A percentile compares a stretch with the other conserved stretches of the same genome.
phyloP scores from a whole-genome alignment of 2,888 invertebrate genomes.

The Eilema depressum region DNA sequence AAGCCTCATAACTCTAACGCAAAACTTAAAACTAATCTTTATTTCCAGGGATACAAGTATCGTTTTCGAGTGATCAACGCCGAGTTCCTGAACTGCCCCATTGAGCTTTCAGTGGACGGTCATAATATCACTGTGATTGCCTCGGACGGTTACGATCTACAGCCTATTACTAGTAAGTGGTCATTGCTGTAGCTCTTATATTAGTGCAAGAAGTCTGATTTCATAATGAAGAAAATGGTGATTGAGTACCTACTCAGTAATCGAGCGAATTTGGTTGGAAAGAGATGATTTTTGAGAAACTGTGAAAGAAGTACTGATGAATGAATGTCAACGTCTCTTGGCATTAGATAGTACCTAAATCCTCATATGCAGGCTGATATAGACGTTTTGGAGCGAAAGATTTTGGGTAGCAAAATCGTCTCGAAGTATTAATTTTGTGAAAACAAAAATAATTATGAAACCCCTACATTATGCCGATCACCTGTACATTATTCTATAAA shows the following conservation, averaged over 20 bases:
- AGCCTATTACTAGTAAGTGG: conserved; percentile 90
- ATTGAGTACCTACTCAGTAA: not conserved
- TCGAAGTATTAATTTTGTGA: too few relatives aligned
- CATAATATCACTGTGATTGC: conserved; percentile 93
- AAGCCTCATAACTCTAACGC: conserved; percentile 10
- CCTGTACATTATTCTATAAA: too few relatives aligned
- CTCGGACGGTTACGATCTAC: conserved; percentile 93
- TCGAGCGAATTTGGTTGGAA: too few relatives aligned
- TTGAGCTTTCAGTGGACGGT: conserved; percentile 93
- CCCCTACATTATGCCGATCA: too few relatives aligned
- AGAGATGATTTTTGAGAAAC: too few relatives aligned
- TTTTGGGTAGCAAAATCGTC: too few relatives aligned
- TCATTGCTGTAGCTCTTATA: conserved; percentile 24
- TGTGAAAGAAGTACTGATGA: too few relatives aligned
- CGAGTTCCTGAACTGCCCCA: conserved; percentile 95
- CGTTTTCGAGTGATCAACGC: conserved; percentile 94
- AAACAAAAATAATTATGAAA: too few relatives aligned
- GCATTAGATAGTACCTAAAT: too few relatives aligned
- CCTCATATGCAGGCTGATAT: too few relatives aligned
- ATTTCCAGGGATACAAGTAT: conserved; percentile 89
- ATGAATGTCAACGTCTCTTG: too few relatives aligned
- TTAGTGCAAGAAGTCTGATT: not conserved
- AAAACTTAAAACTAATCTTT: conserved; percentile 38
- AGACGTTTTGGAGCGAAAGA: too few relatives aligned
- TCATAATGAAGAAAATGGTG: not conserved